A percentile compares a stretch with the other conserved stretches of the same genome.
phyloP scores from a whole-genome alignment of 2,113 vertebrate genomes.

The Rutilus rutilus region DNA sequence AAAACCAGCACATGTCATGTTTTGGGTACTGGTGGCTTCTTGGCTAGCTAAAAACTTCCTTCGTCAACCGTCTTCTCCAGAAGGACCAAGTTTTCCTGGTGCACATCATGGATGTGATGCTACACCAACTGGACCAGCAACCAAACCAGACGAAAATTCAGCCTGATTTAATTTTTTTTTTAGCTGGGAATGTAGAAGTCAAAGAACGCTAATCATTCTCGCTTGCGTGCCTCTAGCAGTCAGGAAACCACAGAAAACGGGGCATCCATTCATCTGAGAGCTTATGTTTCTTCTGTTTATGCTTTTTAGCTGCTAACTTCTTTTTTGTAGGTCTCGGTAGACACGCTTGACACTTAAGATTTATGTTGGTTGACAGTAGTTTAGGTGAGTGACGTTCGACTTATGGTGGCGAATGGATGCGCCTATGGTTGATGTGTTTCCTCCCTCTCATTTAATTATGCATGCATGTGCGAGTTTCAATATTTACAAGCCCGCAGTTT shows the following conservation, averaged over 20 bases:
- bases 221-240: not conserved
- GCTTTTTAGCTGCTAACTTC: not conserved
- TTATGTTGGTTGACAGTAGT: conserved; percentile 43
- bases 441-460: conserved; percentile 46
- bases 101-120: not conserved
- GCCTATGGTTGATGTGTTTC: conserved; percentile 7
- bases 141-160: not conserved
- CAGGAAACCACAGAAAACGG: not conserved
- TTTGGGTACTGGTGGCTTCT: not conserved
- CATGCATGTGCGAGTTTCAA: conserved; percentile 39
- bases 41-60: not conserved
- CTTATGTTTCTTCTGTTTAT: not conserved
- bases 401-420: conserved; percentile 8
- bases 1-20: not conserved
- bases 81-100: not conserved
- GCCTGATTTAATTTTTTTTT: no score
- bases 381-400: conserved; percentile 49
- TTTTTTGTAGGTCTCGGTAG: conserved; percentile 25
- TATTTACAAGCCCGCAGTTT: conserved; percentile 59
- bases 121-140: not conserved
- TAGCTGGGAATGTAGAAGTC: not conserved
- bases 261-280: not conserved
- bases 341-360: conserved; percentile 39
- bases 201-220: not conserved
- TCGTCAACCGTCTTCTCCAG: not conserved